Conservation (phyloP, 2,797 vertebrate genomes). For the Sardinella longiceps region DNA sequence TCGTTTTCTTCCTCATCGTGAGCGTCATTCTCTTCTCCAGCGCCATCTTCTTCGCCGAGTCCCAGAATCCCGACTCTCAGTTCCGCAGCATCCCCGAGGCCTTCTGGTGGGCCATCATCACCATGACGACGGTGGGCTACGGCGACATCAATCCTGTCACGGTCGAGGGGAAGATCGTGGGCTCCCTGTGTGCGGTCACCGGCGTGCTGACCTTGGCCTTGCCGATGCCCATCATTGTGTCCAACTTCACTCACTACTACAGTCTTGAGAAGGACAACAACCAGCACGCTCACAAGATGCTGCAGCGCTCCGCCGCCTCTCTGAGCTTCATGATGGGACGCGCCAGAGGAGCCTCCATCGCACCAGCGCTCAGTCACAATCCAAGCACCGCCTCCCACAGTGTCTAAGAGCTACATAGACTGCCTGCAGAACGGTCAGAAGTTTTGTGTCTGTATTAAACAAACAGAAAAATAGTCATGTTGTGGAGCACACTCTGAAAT, state of each 20-base stretch:
- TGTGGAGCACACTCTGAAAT: not conserved
- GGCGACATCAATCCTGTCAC: conserved; percentile 98
- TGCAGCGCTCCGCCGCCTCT: not conserved
- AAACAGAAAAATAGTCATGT: not conserved
- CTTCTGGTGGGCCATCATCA: conserved; percentile 98
- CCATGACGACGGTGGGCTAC: conserved; percentile 97
- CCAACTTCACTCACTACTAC: conserved; percentile 99
- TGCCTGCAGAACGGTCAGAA: too few species aligned
- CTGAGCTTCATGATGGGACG: not conserved
- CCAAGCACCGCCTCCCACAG: not conserved
- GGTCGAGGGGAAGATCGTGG: conserved; percentile 93
- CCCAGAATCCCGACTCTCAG: conserved; percentile 88
- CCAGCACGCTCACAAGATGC: conserved; percentile 74
- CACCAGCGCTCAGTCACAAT: not conserved
- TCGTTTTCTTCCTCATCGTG: conserved; percentile 96
- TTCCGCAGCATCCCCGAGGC: conserved; percentile 97
- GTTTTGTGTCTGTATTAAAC: too few species aligned
- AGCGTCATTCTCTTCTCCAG: conserved; percentile 97
- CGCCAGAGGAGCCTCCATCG: not conserved
- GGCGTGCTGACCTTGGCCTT: conserved; percentile 94
- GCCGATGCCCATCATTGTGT: conserved; percentile 95
- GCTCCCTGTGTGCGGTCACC: conserved; percentile 71
- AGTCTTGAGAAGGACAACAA: conserved; percentile 94
- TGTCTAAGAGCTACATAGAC: not conserved
- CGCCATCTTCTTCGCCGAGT: conserved; percentile 94